Base-by-base conservation (phyloP, 2,888 invertebrate genomes). In the Zootermopsis nevadensis region DNA sequence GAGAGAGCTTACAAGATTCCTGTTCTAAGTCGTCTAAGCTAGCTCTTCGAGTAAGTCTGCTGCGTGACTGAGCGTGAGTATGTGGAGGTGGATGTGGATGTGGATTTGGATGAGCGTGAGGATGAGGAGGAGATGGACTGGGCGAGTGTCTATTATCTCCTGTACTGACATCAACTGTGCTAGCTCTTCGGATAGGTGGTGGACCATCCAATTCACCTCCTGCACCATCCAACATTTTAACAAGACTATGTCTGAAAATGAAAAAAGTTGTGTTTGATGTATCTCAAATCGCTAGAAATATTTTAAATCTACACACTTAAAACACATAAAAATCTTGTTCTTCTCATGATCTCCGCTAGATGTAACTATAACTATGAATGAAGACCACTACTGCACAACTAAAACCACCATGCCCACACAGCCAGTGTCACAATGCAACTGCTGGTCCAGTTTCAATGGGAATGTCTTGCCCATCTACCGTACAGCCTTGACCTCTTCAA, bases 1-100 rank as follows among this genome's bases (percentile, higher is more conserved):
- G 97, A 53, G 96, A 94, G 85, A 97, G 90, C 85, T 95, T 94
- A 88, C 96, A 96, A 0, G 95, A 94, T 87, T 94, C 94, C 86
- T 95, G 94, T 88, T 97, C 97, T 81, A 96, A 90, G 86, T 96
- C 96, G 87, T 96, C 96, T 67, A 96, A 88, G 0, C 95, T 95
- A 8, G 95, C 95, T 81, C 95, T 91, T 7, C 95, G 91, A 3
- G 94, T 92, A 87, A 95, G 89, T 86, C 85, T 79, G 33, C 84
- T 83, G 30, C 85, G 82, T 7, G 77, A 60, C 19, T 67, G 82
- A n/a, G 33, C 74, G 86, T 85, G 84, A 22, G 69, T 77, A 22
- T 69, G 77, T 31, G 76, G 83, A 38, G 81, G 82, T n/a, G 80
- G 80, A 53, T 83, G 69, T 31, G 83, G 76, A 53, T 82, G 81